Percentiles rank a stretch among this genome's conserved stretches.
Evolutionary conservation across 2,888 invertebrate genomes (phyloP).

Genomic region (Platycnemis pennipes): DNA sequence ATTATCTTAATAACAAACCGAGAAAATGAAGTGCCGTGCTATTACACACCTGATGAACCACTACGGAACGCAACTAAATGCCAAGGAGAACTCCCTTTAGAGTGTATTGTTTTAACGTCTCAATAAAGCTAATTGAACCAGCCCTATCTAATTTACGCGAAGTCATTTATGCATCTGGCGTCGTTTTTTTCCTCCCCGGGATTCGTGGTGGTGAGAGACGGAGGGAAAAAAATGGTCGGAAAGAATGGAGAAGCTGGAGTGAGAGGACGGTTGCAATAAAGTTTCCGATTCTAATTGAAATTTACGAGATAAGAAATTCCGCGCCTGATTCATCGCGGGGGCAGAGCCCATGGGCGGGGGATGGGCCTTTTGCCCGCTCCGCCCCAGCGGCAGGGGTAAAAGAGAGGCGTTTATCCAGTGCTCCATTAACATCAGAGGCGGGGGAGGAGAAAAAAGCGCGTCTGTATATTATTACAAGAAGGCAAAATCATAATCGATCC

Average conservation of each 20-base stretch:
- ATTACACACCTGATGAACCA: slow-evolving; percentile 12
- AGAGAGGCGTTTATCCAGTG: neutral
- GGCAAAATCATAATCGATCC: slow-evolving; percentile 14
- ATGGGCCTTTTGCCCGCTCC: neutral
- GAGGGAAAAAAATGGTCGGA: neutral
- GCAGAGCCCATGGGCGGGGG: neutral
- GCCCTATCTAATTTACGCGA: neutral
- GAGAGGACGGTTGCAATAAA: neutral
- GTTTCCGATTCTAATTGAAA: slow-evolving; percentile 56
- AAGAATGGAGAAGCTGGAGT: neutral
- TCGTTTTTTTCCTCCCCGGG: neutral
- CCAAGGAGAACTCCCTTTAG: neutral
- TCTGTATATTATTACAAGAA: neutral
- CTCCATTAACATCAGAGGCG: neutral
- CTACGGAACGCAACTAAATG: neutral
- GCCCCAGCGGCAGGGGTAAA: neutral
- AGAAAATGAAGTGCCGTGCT: slow-evolving; percentile 2
- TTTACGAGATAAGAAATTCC: slow-evolving; percentile 49
- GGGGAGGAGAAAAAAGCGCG: neutral
- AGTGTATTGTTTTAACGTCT: slow-evolving; percentile 27
- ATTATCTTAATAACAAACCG: neutral
- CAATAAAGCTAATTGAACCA: slow-evolving; percentile 16
- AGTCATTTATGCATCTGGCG: neutral
- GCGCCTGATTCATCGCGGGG: neutral
- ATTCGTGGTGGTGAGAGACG: neutral